phyloP scores from a whole-genome alignment of 2,888 invertebrate genomes.

The Pinctada fucata region DNA sequence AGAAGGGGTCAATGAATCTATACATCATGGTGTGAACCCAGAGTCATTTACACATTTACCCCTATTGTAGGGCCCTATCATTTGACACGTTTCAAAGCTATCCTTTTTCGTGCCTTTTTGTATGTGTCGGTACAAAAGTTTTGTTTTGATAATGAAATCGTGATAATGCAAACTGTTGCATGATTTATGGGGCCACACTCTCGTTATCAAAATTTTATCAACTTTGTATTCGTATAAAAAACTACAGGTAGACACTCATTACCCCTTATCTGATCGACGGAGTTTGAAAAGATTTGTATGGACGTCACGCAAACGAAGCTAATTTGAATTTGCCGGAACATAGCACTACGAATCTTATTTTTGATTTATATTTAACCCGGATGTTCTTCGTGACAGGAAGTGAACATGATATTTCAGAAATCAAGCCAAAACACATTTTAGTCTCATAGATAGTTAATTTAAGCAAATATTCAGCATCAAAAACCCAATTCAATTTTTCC shows the following conservation, averaged over 20 bases:
- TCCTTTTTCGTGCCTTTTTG: neutral
- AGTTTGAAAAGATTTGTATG: neutral
- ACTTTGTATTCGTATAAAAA: neutral
- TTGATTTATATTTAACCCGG: neutral
- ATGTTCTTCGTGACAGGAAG: neutral
- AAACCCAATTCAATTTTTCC: no score
- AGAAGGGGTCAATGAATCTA: no score
- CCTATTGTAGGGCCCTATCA: neutral
- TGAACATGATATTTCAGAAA: neutral
- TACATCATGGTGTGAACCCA: no score
- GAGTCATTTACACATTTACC: neutral
- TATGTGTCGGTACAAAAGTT: neutral
- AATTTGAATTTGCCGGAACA: neutral
- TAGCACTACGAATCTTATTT: neutral
- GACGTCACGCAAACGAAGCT: neutral
- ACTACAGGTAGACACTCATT: neutral
- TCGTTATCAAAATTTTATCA: neutral
- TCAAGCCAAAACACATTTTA: no score
- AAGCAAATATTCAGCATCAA: no score
- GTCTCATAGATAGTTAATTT: no score
- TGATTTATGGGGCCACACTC: neutral
- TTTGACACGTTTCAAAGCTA: neutral
- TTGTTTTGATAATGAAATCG: neutral
- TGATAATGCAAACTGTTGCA: slow-evolving; percentile 1
- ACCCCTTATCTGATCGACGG: neutral